Evolutionary conservation across 2,113 vertebrate genomes (phyloP).

Genomic region (Sinosuthora webbiana): DNA sequence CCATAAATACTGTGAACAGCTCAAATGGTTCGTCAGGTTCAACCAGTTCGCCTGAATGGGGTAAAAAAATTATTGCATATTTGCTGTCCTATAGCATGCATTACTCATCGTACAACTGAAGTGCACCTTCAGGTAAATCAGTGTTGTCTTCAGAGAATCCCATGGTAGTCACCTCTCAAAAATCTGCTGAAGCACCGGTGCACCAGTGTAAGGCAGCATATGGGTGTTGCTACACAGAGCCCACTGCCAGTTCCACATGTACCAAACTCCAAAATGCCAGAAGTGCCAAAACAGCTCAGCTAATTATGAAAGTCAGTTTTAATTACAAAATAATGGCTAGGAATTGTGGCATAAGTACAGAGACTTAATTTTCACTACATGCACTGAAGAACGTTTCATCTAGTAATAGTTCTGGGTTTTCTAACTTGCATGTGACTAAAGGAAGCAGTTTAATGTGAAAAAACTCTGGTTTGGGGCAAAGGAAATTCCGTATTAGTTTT

Average conservation of each 20-base stretch:
- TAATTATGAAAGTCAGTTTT: conserved; percentile 39
- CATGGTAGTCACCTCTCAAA: neutral
- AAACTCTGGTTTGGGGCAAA: neutral
- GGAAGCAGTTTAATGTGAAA: neutral
- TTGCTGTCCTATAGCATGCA: neutral
- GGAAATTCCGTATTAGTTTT: neutral
- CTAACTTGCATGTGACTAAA: conserved; percentile 13
- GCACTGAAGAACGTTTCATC: neutral
- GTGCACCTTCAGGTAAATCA: neutral
- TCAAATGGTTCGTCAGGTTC: neutral
- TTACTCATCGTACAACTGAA: neutral
- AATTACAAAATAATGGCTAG: conserved; percentile 50
- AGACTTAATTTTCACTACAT: conserved; percentile 27
- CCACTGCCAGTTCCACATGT: neutral
- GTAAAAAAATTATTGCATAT: neutral
- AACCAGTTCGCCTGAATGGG: neutral
- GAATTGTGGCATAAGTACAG: conserved; percentile 21
- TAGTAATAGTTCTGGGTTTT: conserved; percentile 27
- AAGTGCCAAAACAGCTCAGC: conserved; percentile 15
- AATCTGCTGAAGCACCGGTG: neutral
- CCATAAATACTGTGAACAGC: neutral
- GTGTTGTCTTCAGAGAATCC: neutral
- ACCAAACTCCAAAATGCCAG: neutral
- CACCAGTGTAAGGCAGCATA: neutral
- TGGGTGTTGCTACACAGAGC: neutral